Conservation (phyloP, 2,888 invertebrate species). For the Argyresthia goedartella region DNA sequence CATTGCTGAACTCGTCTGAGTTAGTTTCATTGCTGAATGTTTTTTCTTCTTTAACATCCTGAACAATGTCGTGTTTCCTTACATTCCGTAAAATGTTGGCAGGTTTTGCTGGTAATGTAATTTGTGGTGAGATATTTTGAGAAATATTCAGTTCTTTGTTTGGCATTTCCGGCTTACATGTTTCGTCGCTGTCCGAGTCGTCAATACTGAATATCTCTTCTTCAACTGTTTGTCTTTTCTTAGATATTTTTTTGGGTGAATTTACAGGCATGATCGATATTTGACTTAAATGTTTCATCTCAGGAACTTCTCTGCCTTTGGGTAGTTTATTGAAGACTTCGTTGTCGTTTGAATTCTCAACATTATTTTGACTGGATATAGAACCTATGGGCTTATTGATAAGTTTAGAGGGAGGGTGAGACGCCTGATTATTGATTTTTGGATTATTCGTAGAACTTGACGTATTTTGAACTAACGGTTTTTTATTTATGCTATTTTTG, state of each 20-base stretch:
- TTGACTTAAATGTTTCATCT: neutral
- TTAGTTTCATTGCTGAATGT: neutral
- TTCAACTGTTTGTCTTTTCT: slow-evolving; percentile 28
- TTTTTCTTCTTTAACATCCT: neutral
- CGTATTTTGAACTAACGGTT: neutral
- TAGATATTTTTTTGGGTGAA: neutral
- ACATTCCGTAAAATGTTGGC: neutral
- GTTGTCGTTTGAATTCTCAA: neutral
- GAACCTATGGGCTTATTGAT: too few species aligned
- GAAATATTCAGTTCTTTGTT: neutral
- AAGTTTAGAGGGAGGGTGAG: too few species aligned
- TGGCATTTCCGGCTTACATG: slow-evolving; percentile 18
- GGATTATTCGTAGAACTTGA: neutral
- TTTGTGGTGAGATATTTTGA: neutral
- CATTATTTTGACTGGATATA: too few species aligned
- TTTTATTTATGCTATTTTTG: neutral
- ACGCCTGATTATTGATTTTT: neutral
- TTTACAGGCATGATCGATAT: neutral
- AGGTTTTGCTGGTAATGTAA: neutral
- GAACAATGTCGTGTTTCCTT: neutral
- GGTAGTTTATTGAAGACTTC: neutral
- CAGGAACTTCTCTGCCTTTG: neutral
- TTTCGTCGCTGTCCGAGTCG: slow-evolving; percentile 55
- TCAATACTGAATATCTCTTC: slow-evolving; percentile 56
- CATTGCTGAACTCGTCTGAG: neutral